phyloP scores from a whole-genome alignment of 2,113 vertebrate genomes.

The western clawed frog (Xenopus tropicalis) region UCB_Xtro_10.0 CM004443.2:135837501-135838000 shows the following conservation, averaged over 20 bases:
- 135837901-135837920: constrained; percentile 26
- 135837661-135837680: too few species aligned
- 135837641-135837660: background rate
- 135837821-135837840: constrained; percentile 27
- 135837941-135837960: constrained; percentile 39
- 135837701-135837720: too few species aligned
- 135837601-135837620: too few species aligned
- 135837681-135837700: too few species aligned
- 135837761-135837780: constrained; percentile 7
- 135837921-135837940: constrained; percentile 29
- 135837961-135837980: constrained; percentile 39
- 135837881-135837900: constrained; percentile 29
- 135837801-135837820: constrained; percentile 6
- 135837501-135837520: too few species aligned
- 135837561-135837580: too few species aligned
- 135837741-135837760: too few species aligned
- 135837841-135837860: constrained; percentile 35
- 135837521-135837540: too few species aligned
- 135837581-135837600: too few species aligned
- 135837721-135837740: background rate
- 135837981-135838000: background rate
- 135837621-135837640: background rate
- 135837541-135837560: too few species aligned
- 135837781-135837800: background rate
- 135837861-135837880: constrained; percentile 29